phyloP scores from a whole-genome alignment of 2,888 invertebrate genomes.

The Andrena fulva region DNA sequence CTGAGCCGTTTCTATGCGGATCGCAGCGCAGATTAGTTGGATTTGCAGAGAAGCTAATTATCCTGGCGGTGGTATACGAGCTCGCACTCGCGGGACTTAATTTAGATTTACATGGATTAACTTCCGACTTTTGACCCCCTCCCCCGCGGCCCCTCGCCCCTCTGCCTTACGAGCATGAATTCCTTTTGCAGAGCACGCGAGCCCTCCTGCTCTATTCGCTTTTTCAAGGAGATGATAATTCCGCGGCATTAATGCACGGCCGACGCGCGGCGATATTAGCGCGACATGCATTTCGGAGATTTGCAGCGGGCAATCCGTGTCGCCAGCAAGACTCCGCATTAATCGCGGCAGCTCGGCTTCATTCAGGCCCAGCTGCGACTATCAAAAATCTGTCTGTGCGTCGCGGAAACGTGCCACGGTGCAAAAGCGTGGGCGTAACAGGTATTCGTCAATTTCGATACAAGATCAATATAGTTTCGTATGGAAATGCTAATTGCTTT shows the following conservation, averaged over 20 bases:
- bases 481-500: conserved; percentile 26
- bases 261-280: conserved; percentile 12
- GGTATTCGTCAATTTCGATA: conserved; percentile 18
- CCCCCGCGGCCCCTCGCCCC: not conserved
- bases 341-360: conserved; percentile 21
- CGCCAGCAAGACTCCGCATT: conserved; percentile 27
- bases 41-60: conserved; percentile 63
- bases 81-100: conserved; percentile 61
- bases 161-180: conserved; percentile 28
- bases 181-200: conserved; percentile 46
- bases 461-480: conserved; percentile 4
- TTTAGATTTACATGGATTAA: conserved; percentile 66
- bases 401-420: not conserved
- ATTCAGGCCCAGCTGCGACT: conserved; percentile 17
- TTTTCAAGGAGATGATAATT: conserved; percentile 53
- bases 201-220: conserved; percentile 14
- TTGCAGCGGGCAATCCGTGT: not conserved
- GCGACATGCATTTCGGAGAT: conserved; percentile 28
- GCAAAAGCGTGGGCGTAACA: conserved; percentile 15
- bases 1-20: conserved; percentile 54
- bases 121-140: conserved; percentile 57
- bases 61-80: conserved; percentile 52
- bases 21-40: conserved; percentile 59
- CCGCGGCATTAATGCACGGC: conserved; percentile 33
- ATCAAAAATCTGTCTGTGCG: conserved; percentile 48